Evolutionary conservation across 2,888 invertebrate genomes (phyloP), one percentile per base, ranked within the genome.

Genomic region (Acleris holmiana): DNA sequence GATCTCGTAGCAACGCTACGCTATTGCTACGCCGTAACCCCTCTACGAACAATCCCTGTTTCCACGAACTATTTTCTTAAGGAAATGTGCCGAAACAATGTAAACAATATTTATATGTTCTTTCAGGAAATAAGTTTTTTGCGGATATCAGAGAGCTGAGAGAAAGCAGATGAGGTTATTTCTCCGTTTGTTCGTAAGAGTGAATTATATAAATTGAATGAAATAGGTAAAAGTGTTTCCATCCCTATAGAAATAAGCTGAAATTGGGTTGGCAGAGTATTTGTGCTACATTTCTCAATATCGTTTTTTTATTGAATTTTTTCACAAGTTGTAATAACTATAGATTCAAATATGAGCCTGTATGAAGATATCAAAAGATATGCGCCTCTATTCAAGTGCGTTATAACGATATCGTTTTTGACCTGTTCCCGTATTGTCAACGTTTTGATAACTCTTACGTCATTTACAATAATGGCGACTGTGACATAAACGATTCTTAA

Each of bases 31-130:
- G 51, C 8, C 59, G 51, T 60, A 44, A 29, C 5, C 15, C n/a
- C 46, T 29, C 59, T 29, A 51, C 59, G 48, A 25, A 0, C 23
- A n/a, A n/a, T 17, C 13, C 23, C 23, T 40, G 1, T 10, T 55
- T 53, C 41, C 6, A 44, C 55, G 55, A 55, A 55, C 55, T 44
- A 55, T 55, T 55, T 44, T 17, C 44, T 41, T n/a, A 23, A 6
- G 41, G 41, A 55, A 53, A 35, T 21, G 29, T n/a, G 21, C 4
- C 10, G 17, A 21, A 47, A 19, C 8, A 55, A 29, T 29, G 29
- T 8, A 41, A 61, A 55, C 54, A 48, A 61, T 61, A 23, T 61
- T 47, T 61, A 47, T 61, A 49, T 25, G 50, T 21, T 13, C 40
- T 61, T 41, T 55, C 35, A n/a, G 48, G 49, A 49, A 55, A 61